These are phyloP conservation scores for Esox niger DNA, from an alignment of 2,113 vertebrate species.

Conservation along the genomic window DNA sequence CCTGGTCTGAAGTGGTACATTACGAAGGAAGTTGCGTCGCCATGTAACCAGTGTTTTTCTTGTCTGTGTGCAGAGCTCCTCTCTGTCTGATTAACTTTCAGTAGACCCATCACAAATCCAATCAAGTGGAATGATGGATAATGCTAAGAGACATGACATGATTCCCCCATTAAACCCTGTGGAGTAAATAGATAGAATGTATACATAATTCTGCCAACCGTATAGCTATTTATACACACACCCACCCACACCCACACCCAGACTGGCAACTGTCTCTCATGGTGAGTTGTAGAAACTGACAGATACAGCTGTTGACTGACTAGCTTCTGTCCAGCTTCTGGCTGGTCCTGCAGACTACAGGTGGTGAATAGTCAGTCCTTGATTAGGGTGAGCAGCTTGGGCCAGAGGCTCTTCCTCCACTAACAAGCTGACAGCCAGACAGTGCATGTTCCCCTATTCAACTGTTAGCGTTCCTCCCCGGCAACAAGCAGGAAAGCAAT, in stretches of 20 bases:
- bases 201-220: slow-evolving; percentile 19
- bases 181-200: slow-evolving; percentile 17
- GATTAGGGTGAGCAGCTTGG: background rate
- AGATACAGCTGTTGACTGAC: slow-evolving; percentile 41
- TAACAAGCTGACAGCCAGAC: slow-evolving; percentile 24
- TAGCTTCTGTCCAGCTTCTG: slow-evolving; percentile 23
- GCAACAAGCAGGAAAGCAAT: background rate
- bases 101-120: slow-evolving; percentile 27
- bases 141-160: slow-evolving; percentile 19
- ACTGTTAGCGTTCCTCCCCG: background rate
- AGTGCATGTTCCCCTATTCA: background rate
- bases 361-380: slow-evolving; percentile 1
- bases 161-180: background rate
- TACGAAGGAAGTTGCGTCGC: background rate
- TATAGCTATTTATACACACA: slow-evolving; percentile 48
- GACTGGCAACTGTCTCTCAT: slow-evolving; percentile 1
- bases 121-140: slow-evolving; percentile 35
- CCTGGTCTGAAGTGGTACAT: no score
- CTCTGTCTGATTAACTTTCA: slow-evolving; percentile 26
- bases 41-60: background rate
- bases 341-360: slow-evolving; percentile 13
- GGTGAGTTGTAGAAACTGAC: slow-evolving; percentile 34
- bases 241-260: no score
- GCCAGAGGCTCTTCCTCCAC: background rate
- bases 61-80: slow-evolving; percentile 13